Evolutionary conservation across 2,113 vertebrate genomes (phyloP).

Genomic region (Gnathonemus echidnorhynchus): DNA sequence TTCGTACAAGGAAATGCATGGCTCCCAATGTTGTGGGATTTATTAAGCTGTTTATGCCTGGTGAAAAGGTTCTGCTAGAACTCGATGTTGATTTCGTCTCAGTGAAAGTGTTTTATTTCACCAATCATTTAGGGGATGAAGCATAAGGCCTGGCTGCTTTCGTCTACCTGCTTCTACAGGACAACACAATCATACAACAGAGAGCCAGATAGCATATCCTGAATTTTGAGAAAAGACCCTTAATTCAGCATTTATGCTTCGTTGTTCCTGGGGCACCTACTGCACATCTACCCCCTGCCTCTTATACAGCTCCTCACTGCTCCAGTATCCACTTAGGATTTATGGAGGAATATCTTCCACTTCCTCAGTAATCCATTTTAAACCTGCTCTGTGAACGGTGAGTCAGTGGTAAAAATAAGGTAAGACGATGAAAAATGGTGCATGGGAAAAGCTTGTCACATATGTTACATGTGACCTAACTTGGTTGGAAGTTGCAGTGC

Average conservation of each 20-base stretch:
- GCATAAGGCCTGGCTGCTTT: not conserved
- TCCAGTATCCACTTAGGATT: not conserved
- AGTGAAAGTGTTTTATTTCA: constrained; percentile 5
- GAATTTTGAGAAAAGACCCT: not conserved
- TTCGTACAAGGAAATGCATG: constrained; percentile 8
- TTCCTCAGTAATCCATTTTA: not conserved
- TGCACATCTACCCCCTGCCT: not conserved
- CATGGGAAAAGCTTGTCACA: not conserved
- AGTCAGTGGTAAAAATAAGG: not conserved
- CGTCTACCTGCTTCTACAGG: not conserved
- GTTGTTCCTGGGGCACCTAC: not conserved
- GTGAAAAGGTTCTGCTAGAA: constrained; percentile 6
- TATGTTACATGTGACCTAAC: not conserved
- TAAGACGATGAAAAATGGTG: not conserved
- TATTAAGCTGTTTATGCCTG: constrained; percentile 12
- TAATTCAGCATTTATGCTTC: not conserved
- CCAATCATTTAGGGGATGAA: constrained; percentile 6
- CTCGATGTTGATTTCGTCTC: constrained; percentile 7
- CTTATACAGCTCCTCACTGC: no score
- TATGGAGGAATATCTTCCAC: not conserved
- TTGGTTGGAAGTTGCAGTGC: not conserved
- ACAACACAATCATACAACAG: not conserved
- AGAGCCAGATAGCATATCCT: not conserved
- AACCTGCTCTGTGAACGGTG: not conserved
- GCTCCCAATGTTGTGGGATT: constrained; percentile 1